These are phyloP conservation scores for Labia minor DNA, from an alignment of 2,888 invertebrate species.

Conservation along the genomic window DNA sequence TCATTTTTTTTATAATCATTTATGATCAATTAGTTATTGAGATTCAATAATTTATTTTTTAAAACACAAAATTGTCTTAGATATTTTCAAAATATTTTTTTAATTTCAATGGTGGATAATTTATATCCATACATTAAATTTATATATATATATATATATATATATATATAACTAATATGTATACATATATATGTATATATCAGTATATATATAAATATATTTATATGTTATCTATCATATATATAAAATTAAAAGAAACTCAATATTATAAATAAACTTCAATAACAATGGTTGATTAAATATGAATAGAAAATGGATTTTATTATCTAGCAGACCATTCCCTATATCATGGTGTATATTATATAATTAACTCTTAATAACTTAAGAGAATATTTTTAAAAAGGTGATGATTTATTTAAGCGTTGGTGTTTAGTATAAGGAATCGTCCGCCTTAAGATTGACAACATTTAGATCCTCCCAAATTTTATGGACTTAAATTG, in stretches of 20 bases:
- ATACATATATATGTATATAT: neutral
- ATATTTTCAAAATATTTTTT: neutral
- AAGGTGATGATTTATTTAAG: neutral
- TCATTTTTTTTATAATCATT: too few species aligned
- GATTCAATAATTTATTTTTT: neutral
- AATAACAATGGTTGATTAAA: neutral
- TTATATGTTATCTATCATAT: neutral
- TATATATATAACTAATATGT: neutral
- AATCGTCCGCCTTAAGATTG: neutral
- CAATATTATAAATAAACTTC: too few species aligned
- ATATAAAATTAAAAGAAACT: too few species aligned
- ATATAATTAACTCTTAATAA: neutral
- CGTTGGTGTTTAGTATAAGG: slow-evolving; percentile 1
- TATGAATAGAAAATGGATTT: too few species aligned
- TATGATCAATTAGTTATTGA: too few species aligned
- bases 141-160: neutral
- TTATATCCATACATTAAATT: neutral
- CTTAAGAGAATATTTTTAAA: neutral
- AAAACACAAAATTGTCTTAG: neutral
- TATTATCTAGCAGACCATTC: neutral
- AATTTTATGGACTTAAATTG: neutral
- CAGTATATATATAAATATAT: slow-evolving; percentile 3
- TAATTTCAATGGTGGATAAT: neutral
- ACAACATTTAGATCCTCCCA: neutral
- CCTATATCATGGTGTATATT: neutral